These are phyloP conservation scores for Eulemur mongoz DNA, from an alignment of 2,797 vertebrate genomes.

Conservation along the genomic window DNA sequence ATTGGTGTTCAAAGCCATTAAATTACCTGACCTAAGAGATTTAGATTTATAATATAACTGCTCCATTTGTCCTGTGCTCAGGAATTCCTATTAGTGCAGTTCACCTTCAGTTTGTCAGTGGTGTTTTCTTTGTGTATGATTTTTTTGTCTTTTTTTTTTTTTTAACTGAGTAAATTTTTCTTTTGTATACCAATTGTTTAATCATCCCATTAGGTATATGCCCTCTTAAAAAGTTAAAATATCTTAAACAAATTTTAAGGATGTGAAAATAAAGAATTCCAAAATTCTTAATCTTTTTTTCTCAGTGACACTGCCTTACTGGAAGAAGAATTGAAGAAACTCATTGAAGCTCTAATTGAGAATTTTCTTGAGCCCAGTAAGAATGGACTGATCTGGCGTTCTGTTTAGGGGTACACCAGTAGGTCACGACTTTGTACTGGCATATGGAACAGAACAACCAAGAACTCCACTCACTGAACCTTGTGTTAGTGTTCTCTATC, in stretches of 20 bases:
- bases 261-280: constrained; percentile 33
- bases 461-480: constrained; percentile 34
- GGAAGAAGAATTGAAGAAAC: constrained; percentile 89
- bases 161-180: constrained; percentile 40
- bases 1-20: not conserved
- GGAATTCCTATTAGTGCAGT: not conserved
- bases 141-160: constrained; percentile 8
- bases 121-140: constrained; percentile 20
- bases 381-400: constrained; percentile 91
- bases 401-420: constrained; percentile 74
- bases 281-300: constrained; percentile 4
- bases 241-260: constrained; percentile 22
- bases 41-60: not conserved
- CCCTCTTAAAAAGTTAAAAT: not conserved
- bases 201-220: not conserved
- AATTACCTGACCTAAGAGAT: not conserved
- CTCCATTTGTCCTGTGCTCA: not conserved
- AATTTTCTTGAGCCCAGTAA: constrained; percentile 94
- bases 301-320: constrained; percentile 87
- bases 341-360: constrained; percentile 89
- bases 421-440: not conserved
- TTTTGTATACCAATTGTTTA: constrained; percentile 45
- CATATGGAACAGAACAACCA: constrained; percentile 44
- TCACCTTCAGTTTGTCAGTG: not conserved
- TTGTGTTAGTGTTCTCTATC: constrained; percentile 19